Evolutionary conservation across 2,888 invertebrate species (phyloP).

Genomic region (Pogonocherus hispidulus): DNA sequence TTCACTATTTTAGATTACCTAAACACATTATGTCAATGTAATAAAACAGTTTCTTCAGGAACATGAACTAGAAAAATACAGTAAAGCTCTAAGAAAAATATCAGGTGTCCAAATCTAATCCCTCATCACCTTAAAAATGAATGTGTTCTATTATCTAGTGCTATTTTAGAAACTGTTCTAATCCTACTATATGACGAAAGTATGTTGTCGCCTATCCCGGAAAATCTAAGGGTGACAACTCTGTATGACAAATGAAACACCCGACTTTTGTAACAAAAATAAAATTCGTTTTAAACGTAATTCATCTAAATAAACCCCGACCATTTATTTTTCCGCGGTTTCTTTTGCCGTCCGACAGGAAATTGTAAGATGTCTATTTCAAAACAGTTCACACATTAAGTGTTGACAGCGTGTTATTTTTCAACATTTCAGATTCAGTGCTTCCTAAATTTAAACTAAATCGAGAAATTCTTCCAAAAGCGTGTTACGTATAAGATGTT

Average conservation of each 20-base stretch:
- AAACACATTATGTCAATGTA: too few species aligned
- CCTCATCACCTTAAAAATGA: too few species aligned
- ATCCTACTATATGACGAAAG: not conserved
- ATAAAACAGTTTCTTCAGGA: too few species aligned
- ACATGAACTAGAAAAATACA: too few species aligned
- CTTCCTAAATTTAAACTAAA: conserved; percentile 9
- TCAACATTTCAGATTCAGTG: not conserved
- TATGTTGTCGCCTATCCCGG: not conserved
- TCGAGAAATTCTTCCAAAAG: not conserved
- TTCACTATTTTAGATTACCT: too few species aligned
- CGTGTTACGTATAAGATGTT: not conserved
- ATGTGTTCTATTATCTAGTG: too few species aligned
- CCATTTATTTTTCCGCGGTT: conserved; percentile 7
- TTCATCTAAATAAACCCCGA: not conserved
- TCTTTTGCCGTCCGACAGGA: not conserved
- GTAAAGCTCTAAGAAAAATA: too few species aligned
- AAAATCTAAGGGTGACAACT: not conserved
- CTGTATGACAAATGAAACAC: not conserved
- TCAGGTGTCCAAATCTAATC: too few species aligned
- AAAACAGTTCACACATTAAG: conserved; percentile 2
- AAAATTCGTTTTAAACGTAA: not conserved
- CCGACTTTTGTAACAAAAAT: not conserved
- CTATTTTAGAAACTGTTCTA: too few species aligned
- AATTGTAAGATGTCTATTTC: conserved; percentile 15
- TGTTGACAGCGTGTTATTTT: conserved; percentile 13